Evolutionary conservation across 1,140 invertebrate species (phyloP), one percentile per base, ranked within the genome.

Genomic region (Dolichoris vasculosae): DNA sequence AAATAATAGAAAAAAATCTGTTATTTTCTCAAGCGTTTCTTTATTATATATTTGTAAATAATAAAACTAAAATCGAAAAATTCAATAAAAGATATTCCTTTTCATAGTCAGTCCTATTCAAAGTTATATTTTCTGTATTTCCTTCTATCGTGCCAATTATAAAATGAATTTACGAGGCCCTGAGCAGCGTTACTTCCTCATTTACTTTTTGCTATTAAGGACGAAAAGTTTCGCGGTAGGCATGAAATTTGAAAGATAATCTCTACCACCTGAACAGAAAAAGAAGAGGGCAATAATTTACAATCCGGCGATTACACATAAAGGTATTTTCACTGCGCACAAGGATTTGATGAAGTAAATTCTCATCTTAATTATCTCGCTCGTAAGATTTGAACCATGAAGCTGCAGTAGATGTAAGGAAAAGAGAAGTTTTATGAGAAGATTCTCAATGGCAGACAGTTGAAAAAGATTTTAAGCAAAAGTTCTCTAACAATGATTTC

Each of bases 141-240:
- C 38, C 81, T 59, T 88, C 87, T 81, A 55, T 35, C 43, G 17
- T 67, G 55, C 87, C 88, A 88, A 90, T 90, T 90, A 90, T 88
- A 89, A 89, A 88, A 88, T 87, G 86, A 89, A 90, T 90, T 90
- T 90, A 90, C 79, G 88, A 87, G 69, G 82, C 48, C 43, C 69
- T 78, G 46, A 32, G n/a, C 20, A 26, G 7, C 55, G 26, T 59
- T 26, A 30, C 35, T 80, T 32, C 46, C 35, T 20, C 6, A 15
- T 38, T 2, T 51, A n/a, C 32, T 64, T 64, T 48, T 11, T 69
- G 30, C 23, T 69, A 63, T 69, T 86, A 89, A 88, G 87, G 87
- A 88, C n/a, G 46, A 20, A 79, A 86, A 86, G 75, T 79, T 86
- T 83, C 73, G 30, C 51, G 23, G 13, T n/a, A 0, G 17, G 30